phyloP scores from a whole-genome alignment of 1,140 invertebrate species.

The Piezodorus guildinii region DNA sequence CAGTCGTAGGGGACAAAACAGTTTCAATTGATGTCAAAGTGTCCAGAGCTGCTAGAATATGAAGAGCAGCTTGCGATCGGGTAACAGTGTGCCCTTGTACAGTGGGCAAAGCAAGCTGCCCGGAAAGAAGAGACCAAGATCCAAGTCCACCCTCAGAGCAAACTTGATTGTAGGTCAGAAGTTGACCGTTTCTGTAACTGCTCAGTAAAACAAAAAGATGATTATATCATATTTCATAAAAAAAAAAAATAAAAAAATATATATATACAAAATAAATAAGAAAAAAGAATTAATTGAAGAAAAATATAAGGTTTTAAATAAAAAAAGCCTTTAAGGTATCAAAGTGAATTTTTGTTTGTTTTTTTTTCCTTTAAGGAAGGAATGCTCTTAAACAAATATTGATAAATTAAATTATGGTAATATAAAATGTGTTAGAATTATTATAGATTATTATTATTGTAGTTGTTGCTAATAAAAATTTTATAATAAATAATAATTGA shows the following conservation, averaged over 20 bases:
- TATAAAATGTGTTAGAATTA: no score
- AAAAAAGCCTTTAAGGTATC: no score
- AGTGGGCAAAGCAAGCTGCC: conserved; percentile 69
- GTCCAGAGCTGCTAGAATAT: conserved; percentile 80
- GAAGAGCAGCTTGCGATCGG: conserved; percentile 72
- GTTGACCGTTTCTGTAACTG: background rate
- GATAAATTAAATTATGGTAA: no score
- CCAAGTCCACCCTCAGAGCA: conserved; percentile 20
- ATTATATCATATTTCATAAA: no score
- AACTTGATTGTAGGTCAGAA: conserved; percentile 28
- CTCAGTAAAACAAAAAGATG: background rate
- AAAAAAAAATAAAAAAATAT: background rate
- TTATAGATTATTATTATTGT: no score
- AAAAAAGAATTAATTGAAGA: no score
- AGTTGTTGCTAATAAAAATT: no score
- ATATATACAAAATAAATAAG: background rate
- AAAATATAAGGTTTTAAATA: no score
- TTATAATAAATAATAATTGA: no score
- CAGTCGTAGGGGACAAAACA: conserved; percentile 32
- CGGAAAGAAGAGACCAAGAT: conserved; percentile 48
- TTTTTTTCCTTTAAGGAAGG: no score
- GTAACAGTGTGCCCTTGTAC: conserved; percentile 56
- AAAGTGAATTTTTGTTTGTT: no score
- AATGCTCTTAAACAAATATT: no score
- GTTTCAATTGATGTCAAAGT: conserved; percentile 73